phyloP scores from a whole-genome alignment of 1,140 invertebrate genomes.

The Gerris buenoi region DNA sequence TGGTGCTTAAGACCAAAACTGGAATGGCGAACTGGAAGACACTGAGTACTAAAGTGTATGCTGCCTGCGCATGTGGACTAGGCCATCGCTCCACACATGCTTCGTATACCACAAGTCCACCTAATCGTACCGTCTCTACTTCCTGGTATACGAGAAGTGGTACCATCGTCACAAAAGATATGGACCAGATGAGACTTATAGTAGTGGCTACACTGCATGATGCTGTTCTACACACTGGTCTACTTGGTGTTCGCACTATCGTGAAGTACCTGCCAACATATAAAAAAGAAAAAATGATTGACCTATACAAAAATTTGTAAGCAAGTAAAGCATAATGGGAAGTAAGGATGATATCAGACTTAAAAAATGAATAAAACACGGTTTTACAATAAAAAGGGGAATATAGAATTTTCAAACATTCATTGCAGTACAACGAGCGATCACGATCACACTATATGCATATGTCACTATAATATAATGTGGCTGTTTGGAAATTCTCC shows the following conservation, averaged over 20 bases:
- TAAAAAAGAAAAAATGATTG: too few species aligned
- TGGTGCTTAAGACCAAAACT: constrained; percentile 34
- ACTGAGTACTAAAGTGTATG: constrained; percentile 34
- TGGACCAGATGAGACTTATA: constrained; percentile 36
- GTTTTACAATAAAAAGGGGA: too few species aligned
- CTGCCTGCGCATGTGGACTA: constrained; percentile 17
- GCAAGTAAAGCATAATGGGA: too few species aligned
- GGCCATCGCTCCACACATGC: constrained; percentile 29
- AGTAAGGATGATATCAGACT: too few species aligned
- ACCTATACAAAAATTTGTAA: too few species aligned
- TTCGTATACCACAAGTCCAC: constrained; percentile 26
- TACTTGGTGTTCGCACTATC: constrained; percentile 33
- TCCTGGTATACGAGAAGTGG: constrained; percentile 34
- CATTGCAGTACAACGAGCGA: too few species aligned
- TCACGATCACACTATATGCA: too few species aligned
- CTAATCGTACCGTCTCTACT: constrained; percentile 28
- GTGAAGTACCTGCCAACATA: constrained; percentile 36
- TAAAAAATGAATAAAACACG: too few species aligned
- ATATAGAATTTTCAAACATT: too few species aligned
- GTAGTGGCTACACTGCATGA: constrained; percentile 26
- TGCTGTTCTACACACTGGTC: constrained; percentile 18
- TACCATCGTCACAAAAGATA: constrained; percentile 34
- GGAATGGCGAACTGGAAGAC: constrained; percentile 38
- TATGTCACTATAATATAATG: too few species aligned
- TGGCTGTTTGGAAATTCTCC: too few species aligned